Evolutionary conservation across 2,113 vertebrate species (phyloP).

Genomic region (Salvelinus namaycush): DNA sequence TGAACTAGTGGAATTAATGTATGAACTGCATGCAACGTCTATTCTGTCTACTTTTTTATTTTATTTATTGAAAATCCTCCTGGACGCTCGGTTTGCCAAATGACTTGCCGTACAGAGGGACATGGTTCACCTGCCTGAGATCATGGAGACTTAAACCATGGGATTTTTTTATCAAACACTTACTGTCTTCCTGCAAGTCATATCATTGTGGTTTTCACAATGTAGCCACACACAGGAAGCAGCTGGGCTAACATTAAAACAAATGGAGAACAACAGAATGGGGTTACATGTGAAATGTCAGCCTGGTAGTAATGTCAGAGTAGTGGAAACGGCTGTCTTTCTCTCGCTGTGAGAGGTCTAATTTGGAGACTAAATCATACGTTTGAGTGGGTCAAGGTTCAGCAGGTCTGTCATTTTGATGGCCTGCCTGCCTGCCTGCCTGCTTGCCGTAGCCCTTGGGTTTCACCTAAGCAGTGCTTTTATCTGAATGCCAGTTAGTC

Average conservation of each 20-base stretch:
- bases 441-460: not conserved
- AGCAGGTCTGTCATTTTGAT: constrained; percentile 10
- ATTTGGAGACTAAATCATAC: constrained; percentile 7
- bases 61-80: not conserved
- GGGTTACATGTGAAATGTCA: constrained; percentile 36
- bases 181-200: constrained; percentile 11
- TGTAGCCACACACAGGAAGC: constrained; percentile 36
- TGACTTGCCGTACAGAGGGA: not conserved
- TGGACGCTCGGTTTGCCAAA: not conserved
- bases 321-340: not conserved
- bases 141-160: not conserved
- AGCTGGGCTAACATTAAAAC: too few species aligned
- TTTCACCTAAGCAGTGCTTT: not conserved
- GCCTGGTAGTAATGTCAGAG: constrained; percentile 33
- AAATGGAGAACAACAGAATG: not conserved
- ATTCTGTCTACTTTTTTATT: not conserved
- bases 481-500: not conserved
- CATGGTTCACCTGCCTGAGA: constrained; percentile 31
- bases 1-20: too few species aligned
- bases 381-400: not conserved
- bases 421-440: too few species aligned
- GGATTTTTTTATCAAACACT: constrained; percentile 16
- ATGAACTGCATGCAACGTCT: too few species aligned
- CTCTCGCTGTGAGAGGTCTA: not conserved
- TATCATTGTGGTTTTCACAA: constrained; percentile 50